Evolutionary conservation across 2,888 invertebrate species (phyloP).

Genomic region (Drosophila mulleri): DNA sequence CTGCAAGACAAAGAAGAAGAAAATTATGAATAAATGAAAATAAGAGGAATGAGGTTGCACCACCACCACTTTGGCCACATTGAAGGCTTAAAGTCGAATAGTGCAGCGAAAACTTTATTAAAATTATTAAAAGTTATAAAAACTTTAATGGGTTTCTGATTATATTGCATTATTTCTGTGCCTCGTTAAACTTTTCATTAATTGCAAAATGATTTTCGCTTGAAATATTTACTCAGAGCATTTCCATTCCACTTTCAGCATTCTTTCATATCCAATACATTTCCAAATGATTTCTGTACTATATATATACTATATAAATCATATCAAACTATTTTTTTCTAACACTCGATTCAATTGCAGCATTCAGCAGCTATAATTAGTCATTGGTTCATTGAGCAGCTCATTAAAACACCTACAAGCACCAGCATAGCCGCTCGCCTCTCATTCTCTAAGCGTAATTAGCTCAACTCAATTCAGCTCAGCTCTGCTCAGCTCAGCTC

Average conservation of each 20-base stretch:
- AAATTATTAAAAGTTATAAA: neutral
- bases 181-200: neutral
- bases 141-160: neutral
- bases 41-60: neutral
- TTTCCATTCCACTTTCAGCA: neutral
- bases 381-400: slow-evolving; percentile 5
- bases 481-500: slow-evolving; percentile 1
- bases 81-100: neutral
- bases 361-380: slow-evolving; percentile 13
- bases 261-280: no score
- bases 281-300: neutral
- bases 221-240: neutral
- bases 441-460: slow-evolving; percentile 31
- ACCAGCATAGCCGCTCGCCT: neutral
- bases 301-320: no score
- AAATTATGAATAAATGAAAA: slow-evolving; percentile 4
- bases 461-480: no score
- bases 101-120: neutral
- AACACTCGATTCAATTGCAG: neutral
- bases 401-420: neutral
- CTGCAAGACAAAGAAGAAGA: slow-evolving; percentile 23
- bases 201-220: neutral
- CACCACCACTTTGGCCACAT: neutral
- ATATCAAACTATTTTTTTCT: neutral
- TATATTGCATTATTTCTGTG: neutral